Evolutionary conservation across 2,113 vertebrate genomes (phyloP), one percentile per base, ranked within the genome.

Genomic region (Apteryx owenii): DNA sequence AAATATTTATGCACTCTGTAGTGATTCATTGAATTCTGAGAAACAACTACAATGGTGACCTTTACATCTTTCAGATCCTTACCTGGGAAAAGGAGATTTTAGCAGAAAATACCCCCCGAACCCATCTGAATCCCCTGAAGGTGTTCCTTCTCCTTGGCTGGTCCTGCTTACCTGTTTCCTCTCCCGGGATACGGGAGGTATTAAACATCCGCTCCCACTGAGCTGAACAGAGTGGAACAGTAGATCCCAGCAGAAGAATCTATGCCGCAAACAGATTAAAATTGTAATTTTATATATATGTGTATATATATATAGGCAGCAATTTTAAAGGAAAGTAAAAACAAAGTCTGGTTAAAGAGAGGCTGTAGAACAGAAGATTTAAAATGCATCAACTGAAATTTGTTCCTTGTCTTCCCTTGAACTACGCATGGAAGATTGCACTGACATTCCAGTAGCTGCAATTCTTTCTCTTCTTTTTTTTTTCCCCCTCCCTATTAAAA

Each of bases 131-230:
- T 36, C 81, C 31, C 14, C 36, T 42, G 33, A 25, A n/a, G 17
- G 33, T 40, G 17, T 53, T 95, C 38, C 26, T 46, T 50, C 21
- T 71, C 25, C 46, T 60, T 48, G 62, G 36, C 28, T 88, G 70
- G 15, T 31, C 14, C 48, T 79, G 81, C 98, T 98, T 98, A 99
- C 99, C 99, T 98, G 99, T 98, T 78, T 99, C 99, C 98, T 99
- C 98, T 97, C 99, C 99, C 2, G 99, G 99, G 92, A 99, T 98
- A 83, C 99, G 98, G 94, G 98, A 99, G 31, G 99, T 99, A 93
- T 99, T 99, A 98, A 99, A 99, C 98, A 99, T 98, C 70, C 97
- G 97, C 96, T 99, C 99, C 98, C 99, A 99, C 98, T 99, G 99
- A 96, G 99, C 97, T n/a, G 99, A 99, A 98, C 99, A 99, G 97